Percentiles rank a stretch among this genome's conserved stretches.
These are phyloP conservation scores for Muraenolepis orangiensis DNA, from an alignment of 2,797 vertebrate genomes.

Conservation along the genomic window DNA sequence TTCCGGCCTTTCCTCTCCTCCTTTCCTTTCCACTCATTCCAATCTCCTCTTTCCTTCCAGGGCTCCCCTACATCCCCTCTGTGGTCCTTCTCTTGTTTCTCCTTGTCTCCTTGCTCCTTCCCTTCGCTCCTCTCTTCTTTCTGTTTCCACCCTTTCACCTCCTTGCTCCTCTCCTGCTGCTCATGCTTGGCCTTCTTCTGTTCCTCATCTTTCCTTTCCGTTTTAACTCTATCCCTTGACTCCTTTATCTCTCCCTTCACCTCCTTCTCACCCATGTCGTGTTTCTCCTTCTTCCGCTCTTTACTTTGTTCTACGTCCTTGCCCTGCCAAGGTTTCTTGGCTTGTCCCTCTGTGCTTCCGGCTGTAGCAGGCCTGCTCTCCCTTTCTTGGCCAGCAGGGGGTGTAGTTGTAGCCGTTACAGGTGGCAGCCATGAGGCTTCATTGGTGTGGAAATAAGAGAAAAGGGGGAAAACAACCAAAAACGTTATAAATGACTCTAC, in stretches of 20 bases:
- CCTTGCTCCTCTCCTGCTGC: constrained; percentile 26
- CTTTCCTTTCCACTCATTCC: constrained; percentile 33
- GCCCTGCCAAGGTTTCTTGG: constrained; percentile 26
- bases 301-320: constrained; percentile 13
- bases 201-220: constrained; percentile 21
- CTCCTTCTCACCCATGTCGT: constrained; percentile 23
- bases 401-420: constrained; percentile 22
- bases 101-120: neutral
- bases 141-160: constrained; percentile 10
- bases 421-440: constrained; percentile 20
- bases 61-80: neutral
- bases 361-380: constrained; percentile 29
- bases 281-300: constrained; percentile 8
- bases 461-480: constrained; percentile 17
- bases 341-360: constrained; percentile 12
- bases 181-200: constrained; percentile 40
- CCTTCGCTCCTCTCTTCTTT: neutral
- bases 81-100: neutral
- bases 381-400: constrained; percentile 58
- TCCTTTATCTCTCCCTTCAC: neutral
- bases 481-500: constrained; percentile 55
- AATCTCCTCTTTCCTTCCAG: neutral
- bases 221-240: constrained; percentile 3
- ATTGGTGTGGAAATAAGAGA: constrained; percentile 22
- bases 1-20: constrained; percentile 13